Base-by-base conservation (phyloP, 2,888 invertebrate genomes). In the Micropterix aruncella region DNA sequence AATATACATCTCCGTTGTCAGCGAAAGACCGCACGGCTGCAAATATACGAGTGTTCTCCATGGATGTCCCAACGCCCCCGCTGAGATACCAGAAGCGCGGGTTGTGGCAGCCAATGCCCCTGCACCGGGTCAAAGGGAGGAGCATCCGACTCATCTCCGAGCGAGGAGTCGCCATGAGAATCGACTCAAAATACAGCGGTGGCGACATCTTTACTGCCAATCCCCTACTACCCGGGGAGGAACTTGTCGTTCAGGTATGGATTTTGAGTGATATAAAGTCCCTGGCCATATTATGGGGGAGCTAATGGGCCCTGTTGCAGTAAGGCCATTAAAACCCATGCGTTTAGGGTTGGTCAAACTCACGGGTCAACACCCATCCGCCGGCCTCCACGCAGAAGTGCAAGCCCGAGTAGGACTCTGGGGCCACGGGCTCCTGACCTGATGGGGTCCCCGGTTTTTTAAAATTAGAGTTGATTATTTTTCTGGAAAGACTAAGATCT, bases 201-300 rank as follows among this genome's bases (percentile, higher is more conserved):
- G 95, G 94, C 2, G 97, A 96, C 60, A 91, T 95, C 0, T 97
- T 97, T 63, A 91, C 93, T 1, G 81, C 84, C 1, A 70, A 91
- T 12, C 93, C 95, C 0, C 73, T 97, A 57, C 76, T 83, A 44
- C 79, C 89, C 14, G 92, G 89, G 2, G 95, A 96, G 62, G 83
- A 87, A 41, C 71, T 96, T 18, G 83, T 90, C 2, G 80, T 92
- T n/a, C 87, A 89, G 62, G 75, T 51, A n/a, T n/a, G n/a, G n/a
- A n/a, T n/a, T n/a, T n/a, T n/a, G n/a, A n/a, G n/a, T n/a, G n/a
- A n/a, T n/a, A n/a, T n/a, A n/a, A n/a, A n/a, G n/a, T n/a, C n/a
- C n/a, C n/a, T n/a, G n/a, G n/a, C n/a, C n/a, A n/a, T n/a, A n/a
- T n/a, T n/a, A n/a, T n/a, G n/a, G n/a, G n/a, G n/a, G n/a, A n/a